Conservation (phyloP, 2,888 invertebrate genomes). For the Rhodophaea formosa region DNA sequence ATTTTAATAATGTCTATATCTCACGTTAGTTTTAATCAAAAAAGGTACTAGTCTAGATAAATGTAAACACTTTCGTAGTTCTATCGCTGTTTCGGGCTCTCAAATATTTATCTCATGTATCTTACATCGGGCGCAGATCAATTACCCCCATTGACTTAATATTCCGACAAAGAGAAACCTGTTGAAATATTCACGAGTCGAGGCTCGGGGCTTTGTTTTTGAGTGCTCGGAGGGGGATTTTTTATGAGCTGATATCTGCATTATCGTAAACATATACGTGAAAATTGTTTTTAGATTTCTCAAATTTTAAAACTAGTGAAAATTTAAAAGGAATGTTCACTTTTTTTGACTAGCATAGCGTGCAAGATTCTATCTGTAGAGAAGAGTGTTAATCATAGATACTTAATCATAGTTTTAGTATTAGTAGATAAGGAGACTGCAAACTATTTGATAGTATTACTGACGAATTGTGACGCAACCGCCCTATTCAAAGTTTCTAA, state of each 20-base stretch:
- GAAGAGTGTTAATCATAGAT: too few species aligned
- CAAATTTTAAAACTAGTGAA: background rate
- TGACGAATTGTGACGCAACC: too few species aligned
- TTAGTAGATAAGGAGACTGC: too few species aligned
- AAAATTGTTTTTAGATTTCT: constrained; percentile 25
- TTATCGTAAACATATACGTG: constrained; percentile 70
- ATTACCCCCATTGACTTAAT: constrained; percentile 80
- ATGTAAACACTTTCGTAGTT: background rate
- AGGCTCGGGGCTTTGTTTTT: constrained; percentile 72
- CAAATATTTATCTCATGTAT: constrained; percentile 56
- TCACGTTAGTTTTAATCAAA: too few species aligned
- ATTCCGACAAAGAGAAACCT: constrained; percentile 74
- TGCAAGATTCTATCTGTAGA: too few species aligned
- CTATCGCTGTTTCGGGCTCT: constrained; percentile 31
- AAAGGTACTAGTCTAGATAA: too few species aligned
- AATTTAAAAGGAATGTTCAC: too few species aligned
- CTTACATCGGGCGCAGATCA: constrained; percentile 63
- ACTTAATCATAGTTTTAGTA: too few species aligned
- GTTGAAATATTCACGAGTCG: constrained; percentile 75
- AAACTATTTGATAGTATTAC: too few species aligned
- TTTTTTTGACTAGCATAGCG: too few species aligned
- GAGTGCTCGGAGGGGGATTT: constrained; percentile 66
- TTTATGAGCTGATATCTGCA: constrained; percentile 70
- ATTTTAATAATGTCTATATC: too few species aligned
- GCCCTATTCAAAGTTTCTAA: too few species aligned